phyloP scores from a whole-genome alignment of 2,888 invertebrate species.

The Eristalis arbustorum region DNA sequence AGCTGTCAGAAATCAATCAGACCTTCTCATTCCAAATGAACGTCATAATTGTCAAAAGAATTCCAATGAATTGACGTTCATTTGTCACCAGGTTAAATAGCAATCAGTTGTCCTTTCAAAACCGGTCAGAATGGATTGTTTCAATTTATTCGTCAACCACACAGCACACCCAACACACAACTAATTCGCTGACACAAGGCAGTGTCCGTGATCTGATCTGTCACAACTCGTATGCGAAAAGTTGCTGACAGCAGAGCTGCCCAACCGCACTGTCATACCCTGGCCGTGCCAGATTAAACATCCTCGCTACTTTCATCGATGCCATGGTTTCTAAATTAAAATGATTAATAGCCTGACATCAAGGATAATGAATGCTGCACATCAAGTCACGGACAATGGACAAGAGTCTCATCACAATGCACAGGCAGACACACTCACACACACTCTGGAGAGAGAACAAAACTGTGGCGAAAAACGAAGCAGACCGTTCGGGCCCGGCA shows the following conservation, averaged over 20 bases:
- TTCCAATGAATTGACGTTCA: background rate
- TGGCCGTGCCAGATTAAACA: constrained; percentile 9
- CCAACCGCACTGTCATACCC: background rate
- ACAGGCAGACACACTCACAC: background rate
- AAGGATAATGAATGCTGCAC: constrained; percentile 56
- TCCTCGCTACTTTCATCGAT: constrained; percentile 31
- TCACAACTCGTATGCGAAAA: background rate
- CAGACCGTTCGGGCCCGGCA: background rate
- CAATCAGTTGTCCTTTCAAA: background rate
- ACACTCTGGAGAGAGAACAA: background rate
- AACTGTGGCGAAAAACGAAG: constrained; percentile 11
- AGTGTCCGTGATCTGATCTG: background rate
- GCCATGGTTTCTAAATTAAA: constrained; percentile 45
- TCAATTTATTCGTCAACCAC: background rate
- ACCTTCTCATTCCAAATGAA: too few species aligned
- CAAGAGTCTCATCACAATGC: constrained; percentile 13
- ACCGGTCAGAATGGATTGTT: background rate
- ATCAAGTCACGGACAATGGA: constrained; percentile 52
- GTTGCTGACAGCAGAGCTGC: background rate
- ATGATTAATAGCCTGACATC: constrained; percentile 63
- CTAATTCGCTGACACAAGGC: background rate
- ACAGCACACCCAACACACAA: background rate
- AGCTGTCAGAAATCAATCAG: too few species aligned
- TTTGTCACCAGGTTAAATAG: background rate
- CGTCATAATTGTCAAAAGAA: background rate